Conservation (phyloP, 2,113 vertebrate species). For the Ursus arctos region DNA sequence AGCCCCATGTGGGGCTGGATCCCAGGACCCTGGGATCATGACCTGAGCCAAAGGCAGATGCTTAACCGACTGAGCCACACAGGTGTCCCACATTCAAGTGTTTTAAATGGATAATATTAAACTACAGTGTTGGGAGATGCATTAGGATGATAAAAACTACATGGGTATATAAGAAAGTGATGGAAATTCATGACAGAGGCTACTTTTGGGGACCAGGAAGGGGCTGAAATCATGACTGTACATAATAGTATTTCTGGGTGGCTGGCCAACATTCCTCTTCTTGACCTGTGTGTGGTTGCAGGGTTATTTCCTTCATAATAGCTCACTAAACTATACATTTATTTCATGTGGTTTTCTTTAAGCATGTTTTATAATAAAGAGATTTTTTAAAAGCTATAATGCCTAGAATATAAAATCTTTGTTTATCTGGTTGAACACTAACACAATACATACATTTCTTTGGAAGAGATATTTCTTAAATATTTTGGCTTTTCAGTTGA, state of each 20-base stretch:
- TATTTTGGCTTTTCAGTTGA: constrained; percentile 48
- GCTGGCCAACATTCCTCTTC: background rate
- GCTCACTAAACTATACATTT: background rate
- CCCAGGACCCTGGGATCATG: background rate
- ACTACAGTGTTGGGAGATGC: background rate
- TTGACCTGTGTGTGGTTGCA: background rate
- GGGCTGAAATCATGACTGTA: background rate
- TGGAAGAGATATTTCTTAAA: constrained; percentile 20
- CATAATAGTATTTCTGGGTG: background rate
- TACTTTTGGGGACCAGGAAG: background rate
- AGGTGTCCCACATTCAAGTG: background rate
- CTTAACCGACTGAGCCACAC: background rate
- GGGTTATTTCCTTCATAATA: constrained; percentile 14
- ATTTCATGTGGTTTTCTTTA: constrained; percentile 35
- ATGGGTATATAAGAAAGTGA: background rate
- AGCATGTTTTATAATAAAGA: constrained; percentile 15
- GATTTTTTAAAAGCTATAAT: background rate
- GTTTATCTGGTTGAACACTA: constrained; percentile 24
- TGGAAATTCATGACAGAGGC: background rate
- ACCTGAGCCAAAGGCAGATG: background rate
- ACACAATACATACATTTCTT: background rate
- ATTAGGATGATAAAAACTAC: background rate
- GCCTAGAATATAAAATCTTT: background rate
- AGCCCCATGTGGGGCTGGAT: background rate
- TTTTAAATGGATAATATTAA: constrained; percentile 10